Conservation (phyloP, 2,113 vertebrate species). For the Grammomys surdaster region DNA sequence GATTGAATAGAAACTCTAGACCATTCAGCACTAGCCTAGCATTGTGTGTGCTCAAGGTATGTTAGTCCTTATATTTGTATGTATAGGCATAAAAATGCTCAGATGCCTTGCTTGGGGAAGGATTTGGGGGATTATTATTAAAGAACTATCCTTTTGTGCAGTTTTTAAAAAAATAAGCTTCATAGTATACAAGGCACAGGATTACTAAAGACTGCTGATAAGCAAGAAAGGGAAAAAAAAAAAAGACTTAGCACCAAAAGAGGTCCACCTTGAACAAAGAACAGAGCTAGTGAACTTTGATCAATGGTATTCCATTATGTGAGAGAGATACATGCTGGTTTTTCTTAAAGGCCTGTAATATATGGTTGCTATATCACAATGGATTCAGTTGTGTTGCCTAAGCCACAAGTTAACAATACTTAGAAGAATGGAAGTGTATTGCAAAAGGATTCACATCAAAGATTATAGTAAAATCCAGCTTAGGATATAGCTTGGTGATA, state of each 20-base stretch:
- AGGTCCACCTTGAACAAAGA: conserved; percentile 42
- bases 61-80: background rate
- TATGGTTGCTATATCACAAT: background rate
- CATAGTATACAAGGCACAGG: background rate
- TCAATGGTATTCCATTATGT: background rate
- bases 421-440: background rate
- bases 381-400: conserved; percentile 24
- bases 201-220: background rate
- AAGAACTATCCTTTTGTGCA: conserved; percentile 41
- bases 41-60: background rate
- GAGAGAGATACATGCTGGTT: background rate
- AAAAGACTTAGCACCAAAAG: background rate
- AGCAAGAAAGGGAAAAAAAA: background rate
- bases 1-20: conserved; percentile 26
- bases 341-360: conserved; percentile 40
- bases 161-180: conserved; percentile 38
- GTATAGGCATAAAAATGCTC: background rate
- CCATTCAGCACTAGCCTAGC: background rate
- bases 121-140: background rate
- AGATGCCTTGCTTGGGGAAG: background rate
- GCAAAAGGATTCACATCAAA: conserved; percentile 5
- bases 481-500: background rate
- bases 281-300: background rate
- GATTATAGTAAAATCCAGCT: background rate
- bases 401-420: conserved; percentile 31